Conservation (phyloP, 2,113 vertebrate genomes). For the Scartelaos histophorus region DNA sequence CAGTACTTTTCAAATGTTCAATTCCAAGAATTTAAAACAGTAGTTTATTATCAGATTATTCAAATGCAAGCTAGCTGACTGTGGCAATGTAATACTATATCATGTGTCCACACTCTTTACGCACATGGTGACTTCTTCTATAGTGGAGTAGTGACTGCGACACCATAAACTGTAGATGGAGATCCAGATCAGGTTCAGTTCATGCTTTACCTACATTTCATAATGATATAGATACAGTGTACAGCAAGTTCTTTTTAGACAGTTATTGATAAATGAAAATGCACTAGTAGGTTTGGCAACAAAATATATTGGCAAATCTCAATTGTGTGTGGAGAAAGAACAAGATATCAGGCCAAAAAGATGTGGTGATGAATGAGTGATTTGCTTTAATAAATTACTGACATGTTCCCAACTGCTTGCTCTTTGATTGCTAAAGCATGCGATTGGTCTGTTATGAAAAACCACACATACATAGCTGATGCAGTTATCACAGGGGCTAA, state of each 20-base stretch:
- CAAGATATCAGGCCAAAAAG: neutral
- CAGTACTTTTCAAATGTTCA: neutral
- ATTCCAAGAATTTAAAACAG: neutral
- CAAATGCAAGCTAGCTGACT: neutral
- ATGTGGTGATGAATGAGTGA: conserved; percentile 19
- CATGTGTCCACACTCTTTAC: neutral
- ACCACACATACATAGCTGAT: conserved; percentile 13
- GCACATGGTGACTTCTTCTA: neutral
- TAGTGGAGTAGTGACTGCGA: neutral
- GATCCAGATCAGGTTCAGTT: too few species aligned
- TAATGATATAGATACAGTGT: too few species aligned
- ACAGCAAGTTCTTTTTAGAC: neutral
- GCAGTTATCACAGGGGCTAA: conserved; percentile 19
- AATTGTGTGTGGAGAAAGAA: neutral
- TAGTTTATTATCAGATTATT: neutral
- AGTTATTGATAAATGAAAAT: neutral
- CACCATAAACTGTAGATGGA: too few species aligned
- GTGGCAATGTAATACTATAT: neutral
- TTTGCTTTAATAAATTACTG: conserved; percentile 64
- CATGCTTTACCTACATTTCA: too few species aligned
- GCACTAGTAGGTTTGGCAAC: neutral
- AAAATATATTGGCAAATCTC: neutral
- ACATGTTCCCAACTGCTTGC: conserved; percentile 40
- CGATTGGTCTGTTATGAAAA: conserved; percentile 21
- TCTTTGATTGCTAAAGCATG: conserved; percentile 16